phyloP scores from a whole-genome alignment of 1,140 invertebrate genomes.

The Melanaphis sacchari region DNA sequence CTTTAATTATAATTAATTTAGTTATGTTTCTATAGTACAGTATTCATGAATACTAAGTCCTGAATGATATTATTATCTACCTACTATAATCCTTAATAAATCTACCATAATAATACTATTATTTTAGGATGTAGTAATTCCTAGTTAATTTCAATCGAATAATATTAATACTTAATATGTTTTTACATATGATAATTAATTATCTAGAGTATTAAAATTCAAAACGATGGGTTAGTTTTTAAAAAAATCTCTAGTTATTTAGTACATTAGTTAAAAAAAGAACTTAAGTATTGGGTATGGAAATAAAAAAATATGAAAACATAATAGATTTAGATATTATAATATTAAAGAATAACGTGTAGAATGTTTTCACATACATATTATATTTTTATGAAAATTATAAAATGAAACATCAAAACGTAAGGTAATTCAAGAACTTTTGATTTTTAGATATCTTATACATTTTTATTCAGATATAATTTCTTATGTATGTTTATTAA shows the following conservation, averaged over 20 bases:
- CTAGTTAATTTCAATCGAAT: not conserved
- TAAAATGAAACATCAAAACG: not conserved
- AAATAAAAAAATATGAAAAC: not conserved
- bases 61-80: not conserved
- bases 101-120: not conserved
- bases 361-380: not conserved
- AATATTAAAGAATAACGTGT: not conserved
- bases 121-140: not conserved
- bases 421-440: not conserved
- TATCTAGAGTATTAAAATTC: not conserved
- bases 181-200: not conserved
- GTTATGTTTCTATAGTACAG: not conserved
- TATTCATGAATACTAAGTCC: not conserved
- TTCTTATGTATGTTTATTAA: not conserved
- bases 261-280: not conserved
- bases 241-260: not conserved
- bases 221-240: not conserved
- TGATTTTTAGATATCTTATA: not conserved
- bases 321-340: not conserved
- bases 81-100: not conserved
- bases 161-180: not conserved
- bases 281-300: not conserved
- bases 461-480: not conserved
- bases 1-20: conserved; percentile 19
- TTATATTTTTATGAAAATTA: not conserved